Evolutionary conservation across 1,140 invertebrate genomes (phyloP).

Genomic region (Glossosoma conforme): DNA sequence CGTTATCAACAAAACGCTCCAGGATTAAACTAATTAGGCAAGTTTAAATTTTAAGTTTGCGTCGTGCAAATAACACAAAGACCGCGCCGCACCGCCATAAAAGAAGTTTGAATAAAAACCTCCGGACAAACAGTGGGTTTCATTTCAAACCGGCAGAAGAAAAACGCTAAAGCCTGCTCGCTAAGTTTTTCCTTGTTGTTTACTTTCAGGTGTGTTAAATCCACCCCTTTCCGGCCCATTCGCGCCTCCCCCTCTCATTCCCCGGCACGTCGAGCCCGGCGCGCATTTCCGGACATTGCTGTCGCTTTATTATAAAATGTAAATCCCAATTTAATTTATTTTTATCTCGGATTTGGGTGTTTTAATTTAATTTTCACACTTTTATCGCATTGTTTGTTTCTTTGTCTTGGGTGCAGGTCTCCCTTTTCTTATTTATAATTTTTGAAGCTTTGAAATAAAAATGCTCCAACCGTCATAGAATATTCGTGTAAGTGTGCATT

Average conservation of each 20-base stretch:
- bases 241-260: not conserved
- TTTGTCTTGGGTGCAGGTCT: not conserved
- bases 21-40: conserved; percentile 4
- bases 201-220: not conserved
- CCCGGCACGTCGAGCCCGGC: not conserved
- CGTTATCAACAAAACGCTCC: conserved; percentile 2
- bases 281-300: not conserved
- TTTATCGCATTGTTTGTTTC: conserved; percentile 38
- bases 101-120: not conserved
- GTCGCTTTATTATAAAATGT: conserved; percentile 43
- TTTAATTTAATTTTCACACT: conserved; percentile 54
- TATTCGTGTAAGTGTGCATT: no score
- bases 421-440: no score
- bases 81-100: not conserved
- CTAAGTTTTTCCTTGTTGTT: not conserved
- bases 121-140: not conserved
- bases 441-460: no score
- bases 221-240: not conserved
- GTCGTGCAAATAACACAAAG: conserved; percentile 7
- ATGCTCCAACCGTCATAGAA: no score
- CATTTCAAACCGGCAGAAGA: not conserved
- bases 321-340: conserved; percentile 53
- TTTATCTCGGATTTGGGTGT: conserved; percentile 45
- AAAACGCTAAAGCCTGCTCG: not conserved
- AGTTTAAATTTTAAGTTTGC: not conserved